These are phyloP conservation scores for Lepidostoma basale DNA, from an alignment of 1,140 invertebrate genomes.

Conservation along the genomic window DNA sequence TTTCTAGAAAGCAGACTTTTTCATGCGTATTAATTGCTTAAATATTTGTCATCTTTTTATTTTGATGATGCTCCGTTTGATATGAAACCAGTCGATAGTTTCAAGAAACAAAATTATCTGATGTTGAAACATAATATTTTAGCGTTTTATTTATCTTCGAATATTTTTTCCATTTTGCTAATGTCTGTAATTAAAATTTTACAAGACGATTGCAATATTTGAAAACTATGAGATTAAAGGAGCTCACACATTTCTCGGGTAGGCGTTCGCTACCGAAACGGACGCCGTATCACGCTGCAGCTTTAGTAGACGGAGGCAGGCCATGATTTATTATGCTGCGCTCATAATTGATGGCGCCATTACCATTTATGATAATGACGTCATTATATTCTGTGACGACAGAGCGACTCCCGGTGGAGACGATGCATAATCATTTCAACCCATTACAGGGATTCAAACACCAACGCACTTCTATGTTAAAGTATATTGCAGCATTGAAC, in stretches of 20 bases:
- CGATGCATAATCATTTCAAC: constrained; percentile 45
- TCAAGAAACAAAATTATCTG: too few species aligned
- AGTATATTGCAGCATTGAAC: too few species aligned
- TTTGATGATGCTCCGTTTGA: too few species aligned
- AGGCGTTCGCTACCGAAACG: neutral
- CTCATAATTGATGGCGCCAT: constrained; percentile 46
- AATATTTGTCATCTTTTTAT: too few species aligned
- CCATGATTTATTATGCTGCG: constrained; percentile 35
- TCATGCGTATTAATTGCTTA: too few species aligned
- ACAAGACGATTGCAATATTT: neutral
- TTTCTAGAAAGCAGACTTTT: too few species aligned
- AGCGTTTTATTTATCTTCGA: neutral
- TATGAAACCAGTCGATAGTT: too few species aligned
- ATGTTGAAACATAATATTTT: too few species aligned
- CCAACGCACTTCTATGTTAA: too few species aligned
- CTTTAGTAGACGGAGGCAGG: neutral
- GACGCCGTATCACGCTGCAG: neutral
- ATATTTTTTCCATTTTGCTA: neutral
- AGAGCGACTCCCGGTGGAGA: constrained; percentile 35
- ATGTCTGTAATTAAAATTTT: too few species aligned
- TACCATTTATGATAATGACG: constrained; percentile 47
- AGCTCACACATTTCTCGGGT: neutral
- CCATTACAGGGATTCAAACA: constrained; percentile 44
- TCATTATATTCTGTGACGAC: constrained; percentile 45
- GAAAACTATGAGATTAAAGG: neutral